Base-by-base conservation (phyloP, 2,113 vertebrate genomes). In the Grammomys surdaster region DNA sequence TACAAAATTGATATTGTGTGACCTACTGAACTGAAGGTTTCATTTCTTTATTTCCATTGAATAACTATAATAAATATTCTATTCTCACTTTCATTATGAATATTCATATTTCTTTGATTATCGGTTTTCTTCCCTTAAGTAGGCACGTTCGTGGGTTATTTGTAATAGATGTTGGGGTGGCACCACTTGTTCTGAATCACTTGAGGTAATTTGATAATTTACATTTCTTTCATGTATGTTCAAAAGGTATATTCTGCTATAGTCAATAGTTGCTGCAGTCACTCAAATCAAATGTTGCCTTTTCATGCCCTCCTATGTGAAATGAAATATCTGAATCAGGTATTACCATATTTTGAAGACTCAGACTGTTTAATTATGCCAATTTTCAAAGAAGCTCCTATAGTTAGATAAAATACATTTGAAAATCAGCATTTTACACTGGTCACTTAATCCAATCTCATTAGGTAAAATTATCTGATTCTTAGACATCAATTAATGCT, bases 341-440 rank as follows among this genome's bases (percentile, higher is more conserved):
- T 97, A 97, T 96, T 96, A 97, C 70, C 91, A 96, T 97, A 93
- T 95, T 94, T 97, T 97, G 90, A 40, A 96, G 92, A 20, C 28
- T 93, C 78, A 78, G 89, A 93, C 43, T 87, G 48, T 96, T 17
- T 96, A 96, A 97, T 98, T 97, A 97, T 96, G 88, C 92, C 81
- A 95, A 58, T 97, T 91, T 96, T 96, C 60, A 77, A 77, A 96
- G 78, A 87, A 97, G 87, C 60, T 88, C 95, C 94, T 31, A 65
- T 97, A 67, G 36, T 90, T 96, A 51, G 40, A 93, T 87, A 92
- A 97, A 98, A 87, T 65, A 33, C 93, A 96, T 94, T 97, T 96
- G 80, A 98, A 92, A 97, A 96, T 94, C 81, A 95, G 95, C 91
- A 93, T 96, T 97, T 97, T 97, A 17, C 36, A 90, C 73, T 90